These are phyloP conservation scores for Biston betularia DNA, from an alignment of 2,888 invertebrate species.

Conservation along the genomic window DNA sequence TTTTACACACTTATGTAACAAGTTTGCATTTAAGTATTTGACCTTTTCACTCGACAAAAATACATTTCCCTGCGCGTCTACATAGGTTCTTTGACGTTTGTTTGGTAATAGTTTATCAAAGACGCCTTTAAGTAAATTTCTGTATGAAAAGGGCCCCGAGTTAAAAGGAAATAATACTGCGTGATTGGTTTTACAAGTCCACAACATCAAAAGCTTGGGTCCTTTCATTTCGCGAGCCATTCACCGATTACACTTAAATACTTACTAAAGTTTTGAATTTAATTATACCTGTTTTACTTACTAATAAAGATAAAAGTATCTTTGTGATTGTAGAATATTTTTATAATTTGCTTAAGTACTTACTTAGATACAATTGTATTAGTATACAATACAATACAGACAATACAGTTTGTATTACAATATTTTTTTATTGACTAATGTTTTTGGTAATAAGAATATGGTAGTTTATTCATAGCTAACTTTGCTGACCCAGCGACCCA, in stretches of 20 bases:
- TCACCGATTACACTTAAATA: conserved; percentile 64
- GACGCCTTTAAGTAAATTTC: conserved; percentile 42
- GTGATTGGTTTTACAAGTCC: conserved; percentile 67
- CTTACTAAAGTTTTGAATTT: conserved; percentile 58
- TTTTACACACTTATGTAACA: no score
- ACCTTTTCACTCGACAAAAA: conserved; percentile 36
- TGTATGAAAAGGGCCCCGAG: conserved; percentile 55
- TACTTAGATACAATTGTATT: no score
- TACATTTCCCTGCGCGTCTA: conserved; percentile 26
- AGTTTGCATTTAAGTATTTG: not conserved
- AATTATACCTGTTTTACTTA: conserved; percentile 58
- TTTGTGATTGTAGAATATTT: conserved; percentile 28
- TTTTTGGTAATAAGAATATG: no score
- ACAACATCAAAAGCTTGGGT: conserved; percentile 61
- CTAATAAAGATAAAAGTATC: conserved; percentile 48
- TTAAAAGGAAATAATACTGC: conserved; percentile 62
- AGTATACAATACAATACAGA: no score
- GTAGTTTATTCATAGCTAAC: no score
- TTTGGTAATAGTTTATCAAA: conserved; percentile 40
- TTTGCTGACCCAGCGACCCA: no score
- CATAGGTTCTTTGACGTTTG: conserved; percentile 39
- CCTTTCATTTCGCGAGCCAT: conserved; percentile 63
- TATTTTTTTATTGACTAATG: no score
- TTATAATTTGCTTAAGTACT: not conserved
- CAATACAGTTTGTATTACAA: no score